Conservation (phyloP, 2,888 invertebrate species). For the Meiosimyza decipiens region DNA sequence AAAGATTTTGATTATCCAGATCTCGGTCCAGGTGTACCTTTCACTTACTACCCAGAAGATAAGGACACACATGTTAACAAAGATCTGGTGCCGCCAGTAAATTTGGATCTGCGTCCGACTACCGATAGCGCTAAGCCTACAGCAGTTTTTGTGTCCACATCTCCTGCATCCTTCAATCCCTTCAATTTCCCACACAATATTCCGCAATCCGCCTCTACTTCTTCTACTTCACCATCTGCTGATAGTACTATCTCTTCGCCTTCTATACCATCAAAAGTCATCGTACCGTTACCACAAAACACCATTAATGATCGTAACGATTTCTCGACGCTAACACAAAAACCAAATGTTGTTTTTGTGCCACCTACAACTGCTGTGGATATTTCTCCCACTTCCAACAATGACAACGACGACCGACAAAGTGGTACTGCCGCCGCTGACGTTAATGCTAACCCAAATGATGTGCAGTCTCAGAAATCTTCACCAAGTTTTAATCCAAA, state of each 20-base stretch:
- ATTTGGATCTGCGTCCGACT: conserved; percentile 35
- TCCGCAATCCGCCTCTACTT: conserved; percentile 38
- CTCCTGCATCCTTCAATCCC: conserved; percentile 42
- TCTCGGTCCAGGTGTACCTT: conserved; percentile 63
- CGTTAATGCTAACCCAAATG: conserved; percentile 34
- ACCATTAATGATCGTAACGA: conserved; percentile 37
- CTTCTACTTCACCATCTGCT: conserved; percentile 58
- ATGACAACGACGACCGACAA: conserved; percentile 1
- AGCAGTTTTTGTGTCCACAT: conserved; percentile 33
- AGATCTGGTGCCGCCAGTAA: conserved; percentile 47
- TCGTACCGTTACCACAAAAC: conserved; percentile 53
- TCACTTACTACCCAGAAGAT: conserved; percentile 48
- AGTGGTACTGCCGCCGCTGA: conserved; percentile 21
- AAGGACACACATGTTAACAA: conserved; percentile 42
- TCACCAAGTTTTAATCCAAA: conserved; percentile 57
- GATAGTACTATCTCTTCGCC: conserved; percentile 49
- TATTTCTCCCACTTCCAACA: conserved; percentile 21
- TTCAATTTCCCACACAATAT: conserved; percentile 48
- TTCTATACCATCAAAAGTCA: conserved; percentile 58
- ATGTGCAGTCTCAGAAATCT: conserved; percentile 39
- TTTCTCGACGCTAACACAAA: conserved; percentile 41
- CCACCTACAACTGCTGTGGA: conserved; percentile 48
- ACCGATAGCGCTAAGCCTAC: conserved; percentile 40
- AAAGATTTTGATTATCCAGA: conserved; percentile 62
- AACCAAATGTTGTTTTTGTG: conserved; percentile 52